A percentile compares a stretch with the other conserved stretches of the same genome.
These are phyloP conservation scores for Diplolepis rosae DNA, from an alignment of 2,888 invertebrate species.

Conservation along the genomic window DNA sequence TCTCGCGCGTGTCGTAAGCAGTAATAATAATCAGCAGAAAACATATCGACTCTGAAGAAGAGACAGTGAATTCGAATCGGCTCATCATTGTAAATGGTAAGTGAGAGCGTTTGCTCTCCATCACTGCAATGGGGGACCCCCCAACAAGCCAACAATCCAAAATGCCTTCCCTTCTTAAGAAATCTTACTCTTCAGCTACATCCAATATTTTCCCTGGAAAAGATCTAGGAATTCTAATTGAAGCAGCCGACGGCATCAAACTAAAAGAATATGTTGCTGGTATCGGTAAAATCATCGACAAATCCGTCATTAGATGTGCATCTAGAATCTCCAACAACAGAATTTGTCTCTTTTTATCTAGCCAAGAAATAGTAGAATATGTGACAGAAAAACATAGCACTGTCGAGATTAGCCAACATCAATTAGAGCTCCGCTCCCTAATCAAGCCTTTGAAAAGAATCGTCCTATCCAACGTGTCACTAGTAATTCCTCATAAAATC, in stretches of 20 bases:
- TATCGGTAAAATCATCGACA: not conserved
- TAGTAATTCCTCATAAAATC: constrained; percentile 28
- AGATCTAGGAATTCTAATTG: not conserved
- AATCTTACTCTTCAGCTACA: not conserved
- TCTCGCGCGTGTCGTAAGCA: no score
- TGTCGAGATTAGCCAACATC: not conserved
- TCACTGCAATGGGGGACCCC: no score
- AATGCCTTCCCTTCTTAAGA: not conserved
- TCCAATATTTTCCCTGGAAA: not conserved
- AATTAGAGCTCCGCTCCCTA: not conserved
- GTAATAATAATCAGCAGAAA: no score
- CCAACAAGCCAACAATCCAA: no score
- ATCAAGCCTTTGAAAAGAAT: constrained; percentile 22
- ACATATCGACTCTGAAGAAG: no score
- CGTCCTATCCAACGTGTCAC: constrained; percentile 27
- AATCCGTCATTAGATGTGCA: constrained; percentile 1
- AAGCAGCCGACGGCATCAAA: no score
- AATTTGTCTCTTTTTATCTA: constrained; percentile 11
- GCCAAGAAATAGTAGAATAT: not conserved
- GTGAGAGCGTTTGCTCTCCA: no score
- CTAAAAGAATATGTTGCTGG: not conserved
- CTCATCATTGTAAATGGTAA: no score
- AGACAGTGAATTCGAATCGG: no score
- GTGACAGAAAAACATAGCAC: not conserved
- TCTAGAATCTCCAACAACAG: constrained; percentile 17